Conservation (phyloP, 2,888 invertebrate species). For the Aethes cnicana region DNA sequence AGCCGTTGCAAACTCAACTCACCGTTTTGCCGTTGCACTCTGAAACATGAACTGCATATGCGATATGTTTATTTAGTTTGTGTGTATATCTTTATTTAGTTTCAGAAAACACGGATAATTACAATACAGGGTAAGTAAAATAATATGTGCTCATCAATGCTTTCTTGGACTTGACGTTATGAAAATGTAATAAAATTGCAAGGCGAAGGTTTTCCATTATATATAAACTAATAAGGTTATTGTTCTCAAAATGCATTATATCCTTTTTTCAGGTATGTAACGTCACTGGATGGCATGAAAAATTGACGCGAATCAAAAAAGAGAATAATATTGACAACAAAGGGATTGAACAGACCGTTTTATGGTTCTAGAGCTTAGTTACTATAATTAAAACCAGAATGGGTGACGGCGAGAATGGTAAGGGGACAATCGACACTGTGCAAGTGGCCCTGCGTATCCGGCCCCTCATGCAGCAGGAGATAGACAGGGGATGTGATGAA, state of each 20-base stretch:
- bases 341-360: conserved; percentile 16
- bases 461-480: conserved; percentile 89
- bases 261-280: conserved; percentile 40
- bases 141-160: too few species aligned
- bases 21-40: too few species aligned
- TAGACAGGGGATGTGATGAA: conserved; percentile 87
- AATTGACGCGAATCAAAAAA: conserved; percentile 4
- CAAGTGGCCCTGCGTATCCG: conserved; percentile 92
- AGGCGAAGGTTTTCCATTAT: not conserved
- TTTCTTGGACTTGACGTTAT: too few species aligned
- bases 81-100: too few species aligned
- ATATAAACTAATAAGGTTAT: too few species aligned
- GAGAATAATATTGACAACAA: conserved; percentile 23
- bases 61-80: too few species aligned
- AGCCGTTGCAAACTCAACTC: too few species aligned
- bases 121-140: too few species aligned
- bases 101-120: too few species aligned
- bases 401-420: conserved; percentile 59
- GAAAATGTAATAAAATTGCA: too few species aligned
- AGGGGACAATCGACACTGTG: conserved; percentile 79
- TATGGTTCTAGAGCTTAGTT: conserved; percentile 6
- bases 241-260: conserved; percentile 13
- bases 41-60: too few species aligned
- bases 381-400: conserved; percentile 45
- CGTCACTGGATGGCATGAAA: conserved; percentile 24